These are phyloP conservation scores for Arenaria interpres DNA, from an alignment of 2,113 vertebrate species.

Conservation along the genomic window DNA sequence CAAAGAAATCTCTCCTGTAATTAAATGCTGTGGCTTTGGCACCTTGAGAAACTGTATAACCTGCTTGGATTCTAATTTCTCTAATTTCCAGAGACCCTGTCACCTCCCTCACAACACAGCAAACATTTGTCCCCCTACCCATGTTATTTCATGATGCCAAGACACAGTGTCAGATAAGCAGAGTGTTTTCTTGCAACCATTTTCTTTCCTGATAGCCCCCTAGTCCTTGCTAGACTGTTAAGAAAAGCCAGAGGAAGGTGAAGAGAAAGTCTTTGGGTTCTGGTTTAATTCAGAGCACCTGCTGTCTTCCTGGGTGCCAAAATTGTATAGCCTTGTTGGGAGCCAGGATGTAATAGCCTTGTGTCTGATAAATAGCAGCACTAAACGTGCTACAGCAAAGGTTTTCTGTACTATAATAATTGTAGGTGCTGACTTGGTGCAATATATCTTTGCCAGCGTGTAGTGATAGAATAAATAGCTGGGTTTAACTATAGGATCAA, in stretches of 20 bases:
- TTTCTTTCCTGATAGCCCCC: background rate
- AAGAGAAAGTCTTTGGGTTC: conserved; percentile 7
- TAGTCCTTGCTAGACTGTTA: background rate
- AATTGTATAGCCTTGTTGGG: conserved; percentile 56
- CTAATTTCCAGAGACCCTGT: background rate
- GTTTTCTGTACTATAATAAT: conserved; percentile 71
- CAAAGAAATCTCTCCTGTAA: background rate
- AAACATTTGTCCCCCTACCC: background rate
- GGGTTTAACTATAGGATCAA: conserved; percentile 60
- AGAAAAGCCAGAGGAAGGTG: background rate
- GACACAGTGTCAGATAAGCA: background rate
- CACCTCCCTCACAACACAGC: background rate
- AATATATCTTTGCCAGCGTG: conserved; percentile 58
- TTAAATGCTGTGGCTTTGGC: background rate
- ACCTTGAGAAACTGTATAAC: background rate
- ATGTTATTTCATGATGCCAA: background rate
- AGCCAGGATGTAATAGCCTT: conserved; percentile 67
- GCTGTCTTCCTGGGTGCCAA: conserved; percentile 61
- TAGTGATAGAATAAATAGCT: conserved; percentile 70
- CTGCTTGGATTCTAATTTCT: background rate
- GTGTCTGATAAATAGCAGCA: conserved; percentile 71
- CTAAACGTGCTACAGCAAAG: conserved; percentile 71
- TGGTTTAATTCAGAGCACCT: conserved; percentile 57
- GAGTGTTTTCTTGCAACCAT: background rate
- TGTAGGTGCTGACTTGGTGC: conserved; percentile 64